Evolutionary conservation across 2,797 vertebrate genomes (phyloP).

Genomic region (Tauraco hartlaubi): DNA sequence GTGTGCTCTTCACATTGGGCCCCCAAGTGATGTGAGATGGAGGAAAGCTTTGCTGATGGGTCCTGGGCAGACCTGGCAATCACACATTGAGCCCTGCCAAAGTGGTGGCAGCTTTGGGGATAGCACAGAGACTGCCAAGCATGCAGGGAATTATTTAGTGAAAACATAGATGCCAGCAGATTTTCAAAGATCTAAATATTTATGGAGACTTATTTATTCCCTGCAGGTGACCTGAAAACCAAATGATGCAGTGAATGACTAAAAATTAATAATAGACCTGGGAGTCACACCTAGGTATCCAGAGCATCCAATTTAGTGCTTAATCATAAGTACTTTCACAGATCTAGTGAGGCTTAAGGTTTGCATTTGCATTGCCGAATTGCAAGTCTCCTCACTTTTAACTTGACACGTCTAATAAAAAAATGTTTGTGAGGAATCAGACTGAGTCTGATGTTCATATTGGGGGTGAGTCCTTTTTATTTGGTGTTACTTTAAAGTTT

Average conservation of each 20-base stretch:
- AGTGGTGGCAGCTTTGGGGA: neutral
- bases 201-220: neutral
- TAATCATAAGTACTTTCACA: neutral
- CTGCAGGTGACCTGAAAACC: neutral
- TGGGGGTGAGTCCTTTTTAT: neutral
- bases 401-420: neutral
- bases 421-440: neutral
- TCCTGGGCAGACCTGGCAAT: neutral
- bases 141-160: neutral
- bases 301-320: neutral
- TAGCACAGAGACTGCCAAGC: neutral
- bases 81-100: neutral
- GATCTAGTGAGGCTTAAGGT: neutral
- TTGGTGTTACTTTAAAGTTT: neutral
- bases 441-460: neutral
- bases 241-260: neutral
- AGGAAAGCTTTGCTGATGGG: neutral
- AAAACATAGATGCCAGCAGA: neutral
- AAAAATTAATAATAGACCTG: neutral
- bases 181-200: slow-evolving; percentile 11
- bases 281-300: neutral
- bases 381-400: neutral
- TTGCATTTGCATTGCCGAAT: neutral
- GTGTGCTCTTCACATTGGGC: neutral
- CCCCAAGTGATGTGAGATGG: neutral